Conservation (phyloP, 2,888 invertebrate species). For the Amblyjoppa proteus region DNA sequence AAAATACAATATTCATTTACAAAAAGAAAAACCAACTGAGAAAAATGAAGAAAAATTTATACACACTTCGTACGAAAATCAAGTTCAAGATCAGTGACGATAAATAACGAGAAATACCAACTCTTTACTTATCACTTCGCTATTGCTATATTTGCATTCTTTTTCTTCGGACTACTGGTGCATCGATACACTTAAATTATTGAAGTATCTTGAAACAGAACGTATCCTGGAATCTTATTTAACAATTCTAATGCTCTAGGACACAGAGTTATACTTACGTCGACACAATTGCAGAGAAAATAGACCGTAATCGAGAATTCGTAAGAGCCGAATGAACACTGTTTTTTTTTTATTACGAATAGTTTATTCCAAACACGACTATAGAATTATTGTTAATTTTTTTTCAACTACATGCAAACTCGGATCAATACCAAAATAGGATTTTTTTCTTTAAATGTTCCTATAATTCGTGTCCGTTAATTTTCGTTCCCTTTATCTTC, state of each 20-base stretch:
- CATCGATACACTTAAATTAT: not conserved
- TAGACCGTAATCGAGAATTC: slow-evolving; percentile 11
- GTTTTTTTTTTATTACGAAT: not conserved
- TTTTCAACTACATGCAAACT: not conserved
- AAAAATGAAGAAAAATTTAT: not conserved
- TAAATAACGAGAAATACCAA: not conserved
- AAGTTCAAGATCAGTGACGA: not conserved
- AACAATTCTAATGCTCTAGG: not conserved
- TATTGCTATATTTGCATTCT: not conserved
- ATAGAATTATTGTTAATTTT: not conserved
- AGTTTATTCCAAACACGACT: not conserved
- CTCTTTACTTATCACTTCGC: not conserved
- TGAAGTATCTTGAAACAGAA: slow-evolving; percentile 2
- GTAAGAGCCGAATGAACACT: slow-evolving; percentile 2
- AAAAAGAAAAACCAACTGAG: not conserved
- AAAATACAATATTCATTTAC: not conserved
- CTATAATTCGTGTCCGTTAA: not conserved
- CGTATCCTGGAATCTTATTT: slow-evolving; percentile 34
- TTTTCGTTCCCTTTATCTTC: slow-evolving; percentile 3
- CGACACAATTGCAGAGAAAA: slow-evolving; percentile 45
- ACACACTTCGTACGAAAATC: not conserved
- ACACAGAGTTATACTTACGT: slow-evolving; percentile 44
- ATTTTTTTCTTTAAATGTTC: not conserved
- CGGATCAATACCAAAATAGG: not conserved
- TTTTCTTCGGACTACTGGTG: not conserved